Evolutionary conservation across 1,140 invertebrate species (phyloP).

Genomic region (Steinernema khuongi): DNA sequence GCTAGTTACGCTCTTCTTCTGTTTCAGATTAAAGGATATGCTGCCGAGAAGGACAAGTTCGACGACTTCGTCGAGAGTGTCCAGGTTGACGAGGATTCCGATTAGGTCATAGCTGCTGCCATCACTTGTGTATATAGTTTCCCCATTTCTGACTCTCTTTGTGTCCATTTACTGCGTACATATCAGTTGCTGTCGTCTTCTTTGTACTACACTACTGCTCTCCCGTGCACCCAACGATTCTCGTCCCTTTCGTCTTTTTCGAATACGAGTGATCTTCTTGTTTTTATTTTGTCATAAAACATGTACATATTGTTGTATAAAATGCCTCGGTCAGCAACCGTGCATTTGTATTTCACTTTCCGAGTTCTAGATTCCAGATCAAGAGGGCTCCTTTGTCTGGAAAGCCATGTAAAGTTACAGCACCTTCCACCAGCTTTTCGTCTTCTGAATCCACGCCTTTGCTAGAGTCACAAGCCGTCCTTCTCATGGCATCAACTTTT

Average conservation of each 20-base stretch:
- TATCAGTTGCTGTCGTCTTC: neutral
- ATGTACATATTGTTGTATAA: neutral
- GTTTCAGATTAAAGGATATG: constrained; percentile 12
- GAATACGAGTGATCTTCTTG: constrained; percentile 12
- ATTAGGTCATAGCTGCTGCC: constrained; percentile 13
- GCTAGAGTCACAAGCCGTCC: too few species aligned
- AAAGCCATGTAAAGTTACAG: too few species aligned
- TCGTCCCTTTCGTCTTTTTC: constrained; percentile 10
- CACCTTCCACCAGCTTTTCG: too few species aligned
- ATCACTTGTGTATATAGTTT: neutral
- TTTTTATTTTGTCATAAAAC: neutral
- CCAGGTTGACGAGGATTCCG: neutral
- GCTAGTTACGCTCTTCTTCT: neutral
- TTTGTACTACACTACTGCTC: neutral
- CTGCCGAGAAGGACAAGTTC: constrained; percentile 11
- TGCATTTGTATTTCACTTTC: neutral
- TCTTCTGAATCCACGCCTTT: too few species aligned
- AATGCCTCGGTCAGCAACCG: neutral
- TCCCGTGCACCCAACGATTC: neutral
- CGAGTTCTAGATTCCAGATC: neutral
- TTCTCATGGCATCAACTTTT: too few species aligned
- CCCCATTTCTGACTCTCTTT: neutral
- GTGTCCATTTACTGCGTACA: neutral
- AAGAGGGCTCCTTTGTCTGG: too few species aligned
- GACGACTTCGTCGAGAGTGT: constrained; percentile 6